Evolutionary conservation across 1,140 invertebrate species (phyloP).

Genomic region (Drosophila arawakana): DNA sequence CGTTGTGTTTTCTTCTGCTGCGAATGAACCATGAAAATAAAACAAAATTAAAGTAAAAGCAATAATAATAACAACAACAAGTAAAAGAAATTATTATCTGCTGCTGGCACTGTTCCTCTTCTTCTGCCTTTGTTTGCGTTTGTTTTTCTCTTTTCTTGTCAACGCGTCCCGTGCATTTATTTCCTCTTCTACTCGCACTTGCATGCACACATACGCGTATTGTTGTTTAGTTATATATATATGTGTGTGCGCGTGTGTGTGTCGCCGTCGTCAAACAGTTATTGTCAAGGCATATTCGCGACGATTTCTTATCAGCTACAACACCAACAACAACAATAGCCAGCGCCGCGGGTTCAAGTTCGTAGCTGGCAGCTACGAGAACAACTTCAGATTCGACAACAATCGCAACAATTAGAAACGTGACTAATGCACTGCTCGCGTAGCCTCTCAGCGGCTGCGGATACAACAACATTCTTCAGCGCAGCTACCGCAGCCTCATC

Average conservation of each 20-base stretch:
- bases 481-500: constrained; percentile 55
- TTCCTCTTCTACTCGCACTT: constrained; percentile 38
- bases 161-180: constrained; percentile 42
- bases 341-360: constrained; percentile 14
- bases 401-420: constrained; percentile 51
- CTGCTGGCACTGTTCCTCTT: constrained; percentile 20
- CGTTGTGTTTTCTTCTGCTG: constrained; percentile 10
- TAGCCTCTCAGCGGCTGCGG: constrained; percentile 80
- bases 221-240: constrained; percentile 27
- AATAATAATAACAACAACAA: constrained; percentile 16
- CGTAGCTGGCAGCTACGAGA: constrained; percentile 2
- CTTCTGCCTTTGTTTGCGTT: constrained; percentile 43
- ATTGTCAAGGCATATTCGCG: constrained; percentile 39
- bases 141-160: constrained; percentile 17
- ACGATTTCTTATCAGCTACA: constrained; percentile 44
- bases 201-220: constrained; percentile 11
- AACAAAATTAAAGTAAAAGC: constrained; percentile 23
- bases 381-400: constrained; percentile 15
- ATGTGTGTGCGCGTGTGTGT: constrained; percentile 11
- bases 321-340: constrained; percentile 12
- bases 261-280: constrained; percentile 9
- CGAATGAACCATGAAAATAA: constrained; percentile 42
- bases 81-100: constrained; percentile 51
- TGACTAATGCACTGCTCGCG: constrained; percentile 80
- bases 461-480: constrained; percentile 73